A percentile compares a stretch with the other conserved stretches of the same genome.
Conservation (phyloP, 2,113 vertebrate species). For the Pachycephala philippinensis region DNA sequence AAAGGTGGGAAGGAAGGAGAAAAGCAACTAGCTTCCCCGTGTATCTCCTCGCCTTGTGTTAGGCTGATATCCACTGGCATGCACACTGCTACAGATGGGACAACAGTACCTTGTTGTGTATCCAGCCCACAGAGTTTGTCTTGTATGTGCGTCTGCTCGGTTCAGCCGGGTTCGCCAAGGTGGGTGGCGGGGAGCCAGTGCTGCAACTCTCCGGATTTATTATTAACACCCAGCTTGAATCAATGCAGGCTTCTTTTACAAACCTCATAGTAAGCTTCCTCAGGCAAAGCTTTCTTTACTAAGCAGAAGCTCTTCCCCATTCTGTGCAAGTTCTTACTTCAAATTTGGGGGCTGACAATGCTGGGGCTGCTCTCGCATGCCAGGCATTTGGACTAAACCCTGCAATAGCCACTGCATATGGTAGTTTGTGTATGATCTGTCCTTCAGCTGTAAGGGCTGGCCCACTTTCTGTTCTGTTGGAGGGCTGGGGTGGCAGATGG, state of each 20-base stretch:
- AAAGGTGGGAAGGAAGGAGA: not conserved
- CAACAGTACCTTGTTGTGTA: conserved; percentile 31
- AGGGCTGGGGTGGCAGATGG: conserved; percentile 8
- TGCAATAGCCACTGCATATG: not conserved
- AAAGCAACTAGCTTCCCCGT: not conserved
- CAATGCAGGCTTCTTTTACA: not conserved
- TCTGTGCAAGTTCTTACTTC: not conserved
- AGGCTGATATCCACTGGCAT: conserved; percentile 41
- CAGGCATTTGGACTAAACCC: not conserved
- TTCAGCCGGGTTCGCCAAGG: not conserved
- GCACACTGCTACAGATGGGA: conserved; percentile 35
- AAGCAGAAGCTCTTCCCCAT: not conserved
- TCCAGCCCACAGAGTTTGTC: conserved; percentile 18
- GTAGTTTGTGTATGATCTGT: not conserved
- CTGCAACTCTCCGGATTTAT: not conserved
- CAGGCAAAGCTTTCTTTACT: not conserved
- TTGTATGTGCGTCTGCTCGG: not conserved
- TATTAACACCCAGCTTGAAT: not conserved
- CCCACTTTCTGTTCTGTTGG: not conserved
- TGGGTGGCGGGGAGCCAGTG: conserved; percentile 7
- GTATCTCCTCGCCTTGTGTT: not conserved
- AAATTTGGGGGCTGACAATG: not conserved
- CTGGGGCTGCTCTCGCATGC: not conserved
- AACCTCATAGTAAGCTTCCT: not conserved
- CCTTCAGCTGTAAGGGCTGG: not conserved